Percentiles rank a stretch among this genome's conserved stretches.
Conservation (phyloP, 2,113 vertebrate species). For the Ptilorrhoa leucosticta region DNA sequence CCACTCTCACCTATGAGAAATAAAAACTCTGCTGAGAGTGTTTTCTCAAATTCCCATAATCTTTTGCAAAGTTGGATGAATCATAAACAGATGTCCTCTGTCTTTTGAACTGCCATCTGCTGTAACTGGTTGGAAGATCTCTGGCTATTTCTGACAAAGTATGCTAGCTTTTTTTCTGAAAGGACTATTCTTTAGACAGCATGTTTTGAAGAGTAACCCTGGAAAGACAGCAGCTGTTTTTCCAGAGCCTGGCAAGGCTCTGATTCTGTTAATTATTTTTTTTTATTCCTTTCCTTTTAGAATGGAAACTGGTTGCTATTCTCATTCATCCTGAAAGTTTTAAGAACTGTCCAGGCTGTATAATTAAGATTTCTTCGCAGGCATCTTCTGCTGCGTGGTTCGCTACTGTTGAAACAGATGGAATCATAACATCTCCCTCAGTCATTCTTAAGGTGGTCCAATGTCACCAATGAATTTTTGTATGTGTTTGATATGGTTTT, state of each 20-base stretch:
- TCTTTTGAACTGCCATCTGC: conserved; percentile 51
- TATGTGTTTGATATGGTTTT: not conserved
- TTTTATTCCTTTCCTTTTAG: not conserved
- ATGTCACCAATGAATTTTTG: not conserved
- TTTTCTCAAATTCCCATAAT: not conserved
- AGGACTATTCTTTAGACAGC: not conserved
- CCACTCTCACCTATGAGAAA: not conserved
- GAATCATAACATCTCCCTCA: not conserved
- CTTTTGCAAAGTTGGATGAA: conserved; percentile 14
- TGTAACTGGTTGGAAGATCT: conserved; percentile 14
- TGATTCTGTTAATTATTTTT: not conserved
- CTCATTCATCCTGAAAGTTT: not conserved
- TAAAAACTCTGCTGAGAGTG: not conserved
- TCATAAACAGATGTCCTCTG: conserved; percentile 29
- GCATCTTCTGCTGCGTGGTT: not conserved
- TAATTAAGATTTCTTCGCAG: not conserved
- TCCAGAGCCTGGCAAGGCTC: not conserved
- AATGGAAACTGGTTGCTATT: not conserved
- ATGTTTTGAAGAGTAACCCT: not conserved
- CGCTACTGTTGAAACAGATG: not conserved
- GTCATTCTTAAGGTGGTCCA: not conserved
- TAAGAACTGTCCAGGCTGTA: not conserved
- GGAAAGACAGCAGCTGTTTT: not conserved
- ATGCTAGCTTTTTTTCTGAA: not conserved
- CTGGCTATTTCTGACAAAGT: conserved; percentile 30